A percentile compares a stretch with the other conserved stretches of the same genome.
Conservation (phyloP, 2,888 invertebrate genomes). For the Heteromyza rotundicornis region DNA sequence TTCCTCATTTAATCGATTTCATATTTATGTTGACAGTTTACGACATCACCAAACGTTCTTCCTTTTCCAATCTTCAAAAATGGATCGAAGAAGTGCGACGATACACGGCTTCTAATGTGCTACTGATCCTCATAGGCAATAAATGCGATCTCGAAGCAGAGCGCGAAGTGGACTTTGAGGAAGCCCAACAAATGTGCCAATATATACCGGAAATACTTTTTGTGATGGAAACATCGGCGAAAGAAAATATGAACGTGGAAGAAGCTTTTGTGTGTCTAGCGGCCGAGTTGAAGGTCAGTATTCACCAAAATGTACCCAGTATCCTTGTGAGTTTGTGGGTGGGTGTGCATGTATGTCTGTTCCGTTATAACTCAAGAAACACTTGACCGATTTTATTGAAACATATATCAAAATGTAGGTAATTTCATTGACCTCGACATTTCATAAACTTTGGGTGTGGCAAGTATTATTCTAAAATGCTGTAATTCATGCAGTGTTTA, state of each 20-base stretch:
- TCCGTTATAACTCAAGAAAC: too few species aligned
- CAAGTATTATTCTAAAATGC: too few species aligned
- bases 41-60: conserved; percentile 91
- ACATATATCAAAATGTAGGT: too few species aligned
- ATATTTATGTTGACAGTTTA: conserved; percentile 74
- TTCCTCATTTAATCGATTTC: too few species aligned
- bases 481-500: too few species aligned
- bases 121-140: conserved; percentile 90
- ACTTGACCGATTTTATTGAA: too few species aligned
- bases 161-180: conserved; percentile 83
- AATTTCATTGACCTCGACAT: too few species aligned
- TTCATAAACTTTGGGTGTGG: too few species aligned
- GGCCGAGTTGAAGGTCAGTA: conserved; percentile 80
- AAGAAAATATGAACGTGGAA: conserved; percentile 90
- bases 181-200: conserved; percentile 85
- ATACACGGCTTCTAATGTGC: conserved; percentile 91
- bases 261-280: conserved; percentile 86
- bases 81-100: conserved; percentile 96
- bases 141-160: conserved; percentile 85
- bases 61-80: conserved; percentile 88
- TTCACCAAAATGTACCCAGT: background rate
- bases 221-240: conserved; percentile 88
- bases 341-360: too few species aligned
- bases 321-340: too few species aligned
- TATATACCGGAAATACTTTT: conserved; percentile 86